Base-by-base conservation (phyloP, 2,888 invertebrate species). In the Callyntrura guangdongensis region DNA sequence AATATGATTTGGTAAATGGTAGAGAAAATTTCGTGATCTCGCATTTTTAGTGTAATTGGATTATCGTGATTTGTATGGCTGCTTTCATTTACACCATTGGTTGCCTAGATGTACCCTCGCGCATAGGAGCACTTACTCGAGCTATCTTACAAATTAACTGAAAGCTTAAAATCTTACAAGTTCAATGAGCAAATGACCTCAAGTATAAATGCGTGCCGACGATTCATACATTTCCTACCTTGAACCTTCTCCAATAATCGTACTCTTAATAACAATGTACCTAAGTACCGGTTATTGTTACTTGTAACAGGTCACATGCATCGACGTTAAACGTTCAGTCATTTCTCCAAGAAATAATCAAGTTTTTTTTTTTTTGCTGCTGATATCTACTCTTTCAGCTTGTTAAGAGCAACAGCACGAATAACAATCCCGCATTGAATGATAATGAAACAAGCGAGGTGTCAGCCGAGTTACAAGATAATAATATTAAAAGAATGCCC, bases 41-140 rank as follows among this genome's bases (percentile, higher is more conserved):
- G 56, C 81, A 67, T 82, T 88, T 88, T 81, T 20, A 25, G 59
- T 17, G 82, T 88, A 88, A 88, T 88, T 88, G 88, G 82, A 88
- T 88, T 88, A 72, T 88, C 88, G 82, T 88, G 88, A 88, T 82
- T 36, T 88, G 53, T 72, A 82, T 45, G 74, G 88, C 72, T 88
- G 82, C 88, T 82, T 88, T 88, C 82, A 88, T 82, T 88, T 82
- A 82, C 82, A 88, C 88, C 56, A 59, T 47, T 6, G 36, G 2
- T 36, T 36, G 36, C 36, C 36, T 36, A 6, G 2, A 36, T 36
- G 36, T 36, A 36, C 36, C 45, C 11, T 27, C 59, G 22, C 27
- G 11, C 17, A 47, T 36, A 12, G 5, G 79, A 25, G 20, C 22
- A 8, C 17, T 6, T 47, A 36, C 9, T 17, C 61, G n/a, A 4